These are phyloP conservation scores for Falco columbarius DNA, from an alignment of 2,797 vertebrate species.

Conservation along the genomic window DNA sequence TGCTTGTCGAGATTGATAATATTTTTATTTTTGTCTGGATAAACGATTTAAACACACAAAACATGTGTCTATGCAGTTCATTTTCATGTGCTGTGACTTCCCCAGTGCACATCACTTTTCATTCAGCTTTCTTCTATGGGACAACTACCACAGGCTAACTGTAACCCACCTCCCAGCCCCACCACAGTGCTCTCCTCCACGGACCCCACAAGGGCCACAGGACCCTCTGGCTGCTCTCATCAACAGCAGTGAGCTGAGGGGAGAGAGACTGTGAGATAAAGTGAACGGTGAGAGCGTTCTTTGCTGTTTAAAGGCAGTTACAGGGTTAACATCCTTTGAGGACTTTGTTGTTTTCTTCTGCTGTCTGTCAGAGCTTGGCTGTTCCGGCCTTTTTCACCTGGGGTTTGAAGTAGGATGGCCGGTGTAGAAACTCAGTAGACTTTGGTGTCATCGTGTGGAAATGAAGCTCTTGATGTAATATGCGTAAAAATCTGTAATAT, in stretches of 20 bases:
- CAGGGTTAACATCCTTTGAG: neutral
- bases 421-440: neutral
- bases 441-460: neutral
- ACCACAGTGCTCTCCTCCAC: neutral
- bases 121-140: neutral
- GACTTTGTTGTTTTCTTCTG: neutral
- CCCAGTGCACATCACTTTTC: no score
- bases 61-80: neutral
- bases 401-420: neutral
- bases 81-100: neutral
- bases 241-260: neutral
- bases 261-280: neutral
- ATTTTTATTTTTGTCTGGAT: neutral
- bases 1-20: neutral
- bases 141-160: neutral
- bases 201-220: neutral
- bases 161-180: neutral
- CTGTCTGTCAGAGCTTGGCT: neutral
- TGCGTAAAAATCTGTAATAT: neutral
- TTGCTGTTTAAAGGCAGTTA: neutral
- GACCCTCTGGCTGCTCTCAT: neutral
- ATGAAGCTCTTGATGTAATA: neutral
- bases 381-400: neutral
- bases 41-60: neutral
- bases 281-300: neutral